Conservation (phyloP, 1,140 invertebrate genomes). For the Acarapis woodi region DNA sequence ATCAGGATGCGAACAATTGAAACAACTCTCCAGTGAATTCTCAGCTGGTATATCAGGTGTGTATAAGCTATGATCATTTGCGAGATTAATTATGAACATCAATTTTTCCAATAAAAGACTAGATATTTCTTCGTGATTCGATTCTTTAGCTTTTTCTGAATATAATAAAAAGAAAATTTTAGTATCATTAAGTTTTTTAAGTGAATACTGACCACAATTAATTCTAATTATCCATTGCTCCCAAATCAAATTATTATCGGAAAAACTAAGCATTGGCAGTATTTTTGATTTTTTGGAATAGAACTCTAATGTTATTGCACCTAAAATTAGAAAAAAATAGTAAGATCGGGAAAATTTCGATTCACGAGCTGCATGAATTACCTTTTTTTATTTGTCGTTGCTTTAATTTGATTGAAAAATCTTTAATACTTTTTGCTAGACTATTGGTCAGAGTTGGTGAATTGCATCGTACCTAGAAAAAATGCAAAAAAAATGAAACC, state of each 20-base stretch:
- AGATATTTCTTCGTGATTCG: too few species aligned
- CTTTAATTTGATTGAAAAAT: conserved; percentile 5
- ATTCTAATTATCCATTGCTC: conserved; percentile 84
- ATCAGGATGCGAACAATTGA: too few species aligned
- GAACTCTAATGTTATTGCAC: conserved; percentile 73
- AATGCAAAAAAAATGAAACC: conserved; percentile 1
- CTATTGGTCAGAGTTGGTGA: conserved; percentile 39
- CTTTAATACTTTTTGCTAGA: conserved; percentile 46
- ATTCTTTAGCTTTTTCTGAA: too few species aligned
- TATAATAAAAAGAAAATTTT: too few species aligned
- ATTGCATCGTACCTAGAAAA: conserved; percentile 40
- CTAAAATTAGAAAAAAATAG: too few species aligned
- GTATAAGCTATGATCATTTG: too few species aligned
- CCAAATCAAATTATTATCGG: conserved; percentile 49
- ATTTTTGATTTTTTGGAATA: conserved; percentile 55
- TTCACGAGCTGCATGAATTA: not conserved
- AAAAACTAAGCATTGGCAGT: conserved; percentile 41
- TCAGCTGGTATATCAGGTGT: too few species aligned
- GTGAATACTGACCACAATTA: conserved; percentile 30
- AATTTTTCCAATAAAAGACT: too few species aligned
- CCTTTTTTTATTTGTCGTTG: conserved; percentile 25
- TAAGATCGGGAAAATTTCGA: not conserved
- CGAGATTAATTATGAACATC: too few species aligned
- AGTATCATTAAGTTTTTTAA: too few species aligned
- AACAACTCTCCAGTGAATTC: too few species aligned